A percentile compares a stretch with the other conserved stretches of the same genome.
phyloP scores from a whole-genome alignment of 2,888 invertebrate species.

The Leptinotarsa haldemani region DNA sequence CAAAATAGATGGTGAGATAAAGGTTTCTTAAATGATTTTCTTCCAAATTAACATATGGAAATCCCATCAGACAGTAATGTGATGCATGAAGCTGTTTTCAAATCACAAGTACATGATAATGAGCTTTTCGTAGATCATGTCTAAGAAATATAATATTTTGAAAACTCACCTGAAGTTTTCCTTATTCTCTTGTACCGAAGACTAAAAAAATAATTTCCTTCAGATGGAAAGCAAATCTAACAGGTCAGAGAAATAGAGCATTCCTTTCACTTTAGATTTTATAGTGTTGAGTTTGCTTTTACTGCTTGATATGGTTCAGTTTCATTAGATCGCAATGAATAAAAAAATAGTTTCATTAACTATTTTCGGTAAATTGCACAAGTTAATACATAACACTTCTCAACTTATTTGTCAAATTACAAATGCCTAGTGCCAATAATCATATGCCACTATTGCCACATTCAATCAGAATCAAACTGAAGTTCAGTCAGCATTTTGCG shows the following conservation, averaged over 20 bases:
- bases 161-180: slow-evolving; percentile 20
- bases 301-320: not conserved
- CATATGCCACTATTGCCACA: not conserved
- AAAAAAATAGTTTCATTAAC: not conserved
- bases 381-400: slow-evolving; percentile 15
- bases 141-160: not conserved
- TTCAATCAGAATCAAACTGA: not conserved
- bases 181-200: not conserved
- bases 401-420: slow-evolving; percentile 9
- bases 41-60: slow-evolving; percentile 3
- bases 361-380: not conserved
- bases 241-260: slow-evolving; percentile 19
- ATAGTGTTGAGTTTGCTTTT: slow-evolving; percentile 24
- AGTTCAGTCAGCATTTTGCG: not conserved
- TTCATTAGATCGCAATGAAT: not conserved
- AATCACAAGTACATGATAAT: not conserved
- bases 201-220: not conserved
- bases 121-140: not conserved
- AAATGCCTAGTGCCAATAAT: not conserved
- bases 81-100: not conserved
- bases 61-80: not conserved
- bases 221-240: slow-evolving; percentile 2
- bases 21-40: too few relatives aligned
- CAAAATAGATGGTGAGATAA: too few relatives aligned
- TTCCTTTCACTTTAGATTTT: slow-evolving; percentile 32